Evolutionary conservation across 2,113 vertebrate genomes (phyloP).

Genomic region (Mustelus asterias): DNA sequence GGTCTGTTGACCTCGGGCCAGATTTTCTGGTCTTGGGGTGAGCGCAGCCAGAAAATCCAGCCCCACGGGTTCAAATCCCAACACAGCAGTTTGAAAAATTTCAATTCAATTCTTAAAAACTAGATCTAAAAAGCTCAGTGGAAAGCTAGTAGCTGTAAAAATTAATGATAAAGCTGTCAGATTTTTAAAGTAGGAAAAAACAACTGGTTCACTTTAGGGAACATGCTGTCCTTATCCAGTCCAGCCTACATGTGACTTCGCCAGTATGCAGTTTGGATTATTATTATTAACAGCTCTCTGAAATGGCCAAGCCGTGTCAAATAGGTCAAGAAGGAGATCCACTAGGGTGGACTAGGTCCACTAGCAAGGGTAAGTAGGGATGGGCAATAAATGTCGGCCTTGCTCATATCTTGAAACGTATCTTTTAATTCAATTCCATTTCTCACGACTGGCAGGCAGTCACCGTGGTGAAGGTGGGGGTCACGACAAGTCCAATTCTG

Average conservation of each 20-base stretch:
- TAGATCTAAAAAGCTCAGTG: background rate
- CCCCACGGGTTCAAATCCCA: background rate
- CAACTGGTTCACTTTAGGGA: background rate
- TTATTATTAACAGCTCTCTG: background rate
- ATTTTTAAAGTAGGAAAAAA: background rate
- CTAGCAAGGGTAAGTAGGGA: background rate
- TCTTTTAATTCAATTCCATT: background rate
- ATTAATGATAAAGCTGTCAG: background rate
- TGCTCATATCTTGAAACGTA: background rate
- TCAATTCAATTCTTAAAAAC: background rate
- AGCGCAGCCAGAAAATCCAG: too few species aligned
- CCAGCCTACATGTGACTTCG: background rate
- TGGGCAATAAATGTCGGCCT: background rate
- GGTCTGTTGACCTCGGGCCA: too few species aligned
- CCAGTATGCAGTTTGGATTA: background rate
- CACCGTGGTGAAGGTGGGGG: too few species aligned
- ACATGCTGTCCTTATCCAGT: background rate
- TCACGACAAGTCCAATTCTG: background rate
- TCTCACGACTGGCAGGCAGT: background rate
- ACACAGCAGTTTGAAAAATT: background rate
- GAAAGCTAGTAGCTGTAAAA: background rate
- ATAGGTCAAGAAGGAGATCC: background rate
- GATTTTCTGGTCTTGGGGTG: too few species aligned
- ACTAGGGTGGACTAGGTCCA: background rate
- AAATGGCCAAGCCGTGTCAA: background rate